Evolutionary conservation across 2,113 vertebrate species (phyloP), one percentile per base, ranked within the genome.

Genomic region (Sciurus niger): DNA sequence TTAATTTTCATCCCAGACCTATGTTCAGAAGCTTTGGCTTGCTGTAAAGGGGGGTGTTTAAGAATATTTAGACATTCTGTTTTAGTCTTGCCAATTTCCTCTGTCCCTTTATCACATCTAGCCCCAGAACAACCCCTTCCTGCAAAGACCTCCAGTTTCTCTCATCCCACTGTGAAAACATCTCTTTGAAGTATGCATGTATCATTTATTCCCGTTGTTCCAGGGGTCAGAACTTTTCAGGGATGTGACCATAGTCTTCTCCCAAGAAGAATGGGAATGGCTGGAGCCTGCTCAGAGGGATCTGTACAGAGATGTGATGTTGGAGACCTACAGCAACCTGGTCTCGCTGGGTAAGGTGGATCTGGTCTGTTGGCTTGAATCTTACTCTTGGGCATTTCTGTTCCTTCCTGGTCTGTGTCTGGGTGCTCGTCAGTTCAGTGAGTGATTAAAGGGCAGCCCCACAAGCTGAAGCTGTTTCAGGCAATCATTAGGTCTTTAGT

Each of bases 191-290:
- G n/a, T 30, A 0, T 0, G 0, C 74, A 2, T 1, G 0, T n/a
- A 1, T 25, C 28, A 0, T 1, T 6, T 11, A 34, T n/a, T 5
- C 30, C 63, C 76, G 8, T 87, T n/a, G 28, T 97, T 95, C 25
- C 84, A 98, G 97, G 96, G 80, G 9, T 74, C 97, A 40, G 90
- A 92, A 22, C 1, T 88, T 37, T 97, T 97, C 79, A 53, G 76
- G 40, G 97, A 96, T 13, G 97, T 95, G 90, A 86, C 90, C 0
- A 2, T 98, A 1, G 32, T 92, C 84, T 98, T 97, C 90, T 97
- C 96, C 79, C 94, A 37, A 25, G 97, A 97, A 37, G 97, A 97
- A 32, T 97, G 97, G 97, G 78, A 77, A 3, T 12, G 17, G 70
- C 92, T 95, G 58, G 46, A 3, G 0, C 96, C 94, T 0, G 32